Percentiles rank a stretch among this genome's conserved stretches.
Evolutionary conservation across 2,113 vertebrate genomes (phyloP).

Genomic region (Hippocampus comes): DNA sequence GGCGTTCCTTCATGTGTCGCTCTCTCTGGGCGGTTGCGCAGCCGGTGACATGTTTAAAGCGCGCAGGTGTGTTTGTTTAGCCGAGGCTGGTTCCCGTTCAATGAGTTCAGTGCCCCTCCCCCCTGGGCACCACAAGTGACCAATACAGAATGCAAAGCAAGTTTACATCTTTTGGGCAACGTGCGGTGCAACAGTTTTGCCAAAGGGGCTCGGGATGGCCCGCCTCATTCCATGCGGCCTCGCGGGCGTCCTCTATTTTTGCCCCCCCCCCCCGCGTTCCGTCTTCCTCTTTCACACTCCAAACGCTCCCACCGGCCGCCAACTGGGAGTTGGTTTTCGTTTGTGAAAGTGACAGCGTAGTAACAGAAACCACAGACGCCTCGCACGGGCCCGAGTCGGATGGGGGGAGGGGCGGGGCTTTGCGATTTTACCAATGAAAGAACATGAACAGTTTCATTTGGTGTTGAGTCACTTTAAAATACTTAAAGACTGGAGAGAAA

Average conservation of each 20-base stretch:
- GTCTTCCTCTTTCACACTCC: conserved; percentile 18
- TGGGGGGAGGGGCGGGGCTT: conserved; percentile 5
- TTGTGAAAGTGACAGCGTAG: conserved; percentile 46
- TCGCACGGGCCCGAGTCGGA: conserved; percentile 14
- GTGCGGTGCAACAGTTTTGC: background rate
- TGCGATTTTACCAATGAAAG: conserved; percentile 12
- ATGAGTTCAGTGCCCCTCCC: conserved; percentile 14
- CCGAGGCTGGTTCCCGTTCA: conserved; percentile 43
- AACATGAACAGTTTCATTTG: conserved; percentile 15
- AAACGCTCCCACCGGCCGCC: conserved; percentile 16
- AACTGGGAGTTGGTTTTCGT: conserved; percentile 36
- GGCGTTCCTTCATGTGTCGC: conserved; percentile 15
- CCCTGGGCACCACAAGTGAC: background rate
- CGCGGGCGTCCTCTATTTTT: conserved; percentile 13
- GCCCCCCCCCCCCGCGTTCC: background rate
- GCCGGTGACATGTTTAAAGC: conserved; percentile 56
- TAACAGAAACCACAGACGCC: conserved; percentile 35
- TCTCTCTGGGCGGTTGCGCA: conserved; percentile 35
- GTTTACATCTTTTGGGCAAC: background rate
- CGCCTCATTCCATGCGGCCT: conserved; percentile 14
- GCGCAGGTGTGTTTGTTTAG: conserved; percentile 63
- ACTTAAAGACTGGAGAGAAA: background rate
- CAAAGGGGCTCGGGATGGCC: background rate
- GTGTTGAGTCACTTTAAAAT: conserved; percentile 14
- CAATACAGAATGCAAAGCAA: background rate